Evolutionary conservation across 2,888 invertebrate genomes (phyloP).

Genomic region (Clunio marinus): DNA sequence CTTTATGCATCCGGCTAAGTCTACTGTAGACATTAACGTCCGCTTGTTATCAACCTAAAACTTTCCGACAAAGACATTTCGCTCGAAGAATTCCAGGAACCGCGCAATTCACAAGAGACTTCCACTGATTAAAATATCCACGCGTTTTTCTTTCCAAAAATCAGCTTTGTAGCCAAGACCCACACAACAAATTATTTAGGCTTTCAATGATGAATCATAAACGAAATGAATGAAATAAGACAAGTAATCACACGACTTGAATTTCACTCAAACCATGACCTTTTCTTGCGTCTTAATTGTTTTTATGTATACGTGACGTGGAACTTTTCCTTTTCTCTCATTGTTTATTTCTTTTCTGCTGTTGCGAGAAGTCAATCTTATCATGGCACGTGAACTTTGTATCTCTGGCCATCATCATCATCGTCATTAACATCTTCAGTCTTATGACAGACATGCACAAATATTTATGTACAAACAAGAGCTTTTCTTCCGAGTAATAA

Average conservation of each 20-base stretch:
- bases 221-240: not conserved
- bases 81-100: too few species aligned
- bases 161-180: not conserved
- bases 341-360: not conserved
- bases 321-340: not conserved
- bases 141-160: not conserved
- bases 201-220: not conserved
- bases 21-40: not conserved
- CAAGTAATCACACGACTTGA: not conserved
- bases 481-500: too few species aligned
- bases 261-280: constrained; percentile 26
- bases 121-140: too few species aligned
- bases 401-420: not conserved
- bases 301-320: constrained; percentile 30
- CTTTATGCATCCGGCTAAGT: not conserved
- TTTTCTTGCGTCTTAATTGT: constrained; percentile 31
- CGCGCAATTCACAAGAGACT: not conserved
- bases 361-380: not conserved
- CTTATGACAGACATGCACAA: not conserved
- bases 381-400: not conserved
- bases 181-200: too few species aligned
- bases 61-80: not conserved
- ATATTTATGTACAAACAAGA: constrained; percentile 10
- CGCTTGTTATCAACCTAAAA: not conserved
- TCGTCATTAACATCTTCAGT: too few species aligned